These are phyloP conservation scores for Halocynthia aurantium DNA, from an alignment of 23 tunicate species.

Conservation along the genomic window DNA sequence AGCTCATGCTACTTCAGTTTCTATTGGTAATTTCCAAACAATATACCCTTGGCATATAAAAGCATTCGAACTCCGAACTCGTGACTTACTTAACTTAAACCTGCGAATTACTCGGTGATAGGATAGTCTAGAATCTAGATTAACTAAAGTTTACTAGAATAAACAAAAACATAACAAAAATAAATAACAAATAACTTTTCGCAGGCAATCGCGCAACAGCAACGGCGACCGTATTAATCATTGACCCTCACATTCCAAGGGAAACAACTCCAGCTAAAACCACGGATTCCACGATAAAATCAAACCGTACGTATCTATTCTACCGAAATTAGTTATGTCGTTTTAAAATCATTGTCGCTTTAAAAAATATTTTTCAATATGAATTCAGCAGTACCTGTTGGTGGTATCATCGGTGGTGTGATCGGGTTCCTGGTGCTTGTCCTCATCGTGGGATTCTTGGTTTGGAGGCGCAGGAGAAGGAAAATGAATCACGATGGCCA, in stretches of 20 bases:
- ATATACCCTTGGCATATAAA: no score
- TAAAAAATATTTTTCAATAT: background rate
- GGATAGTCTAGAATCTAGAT: no score
- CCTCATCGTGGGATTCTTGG: no score
- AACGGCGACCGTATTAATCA: background rate
- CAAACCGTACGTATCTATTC: no score
- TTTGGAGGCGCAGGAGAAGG: background rate
- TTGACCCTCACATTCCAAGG: background rate
- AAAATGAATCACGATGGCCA: slow-evolving; percentile 6
- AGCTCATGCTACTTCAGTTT: background rate
- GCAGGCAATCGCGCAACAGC: slow-evolving; percentile 7
- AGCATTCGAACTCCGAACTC: no score
- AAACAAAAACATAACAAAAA: no score
- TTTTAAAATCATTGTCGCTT: background rate
- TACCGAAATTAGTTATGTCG: background rate
- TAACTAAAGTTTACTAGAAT: no score
- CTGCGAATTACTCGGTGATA: no score
- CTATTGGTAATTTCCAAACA: no score
- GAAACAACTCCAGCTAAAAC: background rate
- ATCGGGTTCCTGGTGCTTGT: background rate
- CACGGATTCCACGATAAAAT: background rate
- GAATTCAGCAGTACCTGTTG: background rate
- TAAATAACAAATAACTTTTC: no score
- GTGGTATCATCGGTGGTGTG: background rate
- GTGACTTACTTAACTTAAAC: no score